Evolutionary conservation across 2,888 invertebrate genomes (phyloP), one percentile per base, ranked within the genome.

Genomic region (Phaonia tiefii): DNA sequence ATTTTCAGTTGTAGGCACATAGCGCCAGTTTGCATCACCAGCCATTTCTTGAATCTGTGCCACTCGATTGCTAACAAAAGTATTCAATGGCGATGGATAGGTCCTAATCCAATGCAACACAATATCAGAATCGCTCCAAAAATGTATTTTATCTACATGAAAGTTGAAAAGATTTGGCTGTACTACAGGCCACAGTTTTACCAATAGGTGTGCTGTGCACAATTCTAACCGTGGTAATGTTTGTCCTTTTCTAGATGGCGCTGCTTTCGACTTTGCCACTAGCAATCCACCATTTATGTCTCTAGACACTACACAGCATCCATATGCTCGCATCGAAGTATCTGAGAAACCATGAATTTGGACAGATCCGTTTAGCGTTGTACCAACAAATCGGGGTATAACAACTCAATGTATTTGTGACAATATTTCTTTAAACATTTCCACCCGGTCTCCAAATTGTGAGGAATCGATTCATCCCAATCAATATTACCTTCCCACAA

Each of bases 91-190:
- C 2, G 31, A 70, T 1, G 76, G 70, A 39, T 76, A 70, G 2
- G 17, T 79, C 51, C 73, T 60, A 0, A 75, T 31, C 31, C 31
- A 31, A 37, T 82, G 66, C 10, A 73, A 15, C 2, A 70, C 44
- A 22, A 82, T 73, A 31, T 76, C 73, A 2, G 69, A 82, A 25
- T 82, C 72, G 46, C 74, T 49, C 77, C 77, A 79, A 46, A 79
- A 82, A 2, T 8, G 26, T n/a, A 39, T 25, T 4, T 56, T 26
- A 65, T 81, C 75, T 10, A 72, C 56, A 26, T 81, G 79, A n/a
- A 73, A 70, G 20, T 73, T 73, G 15, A 78, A 75, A n/a, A 83
- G 72, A 26, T 74, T 75, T 15, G 7, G 17, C 3, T 17, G 10
- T 72, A 83, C 39, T 78, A 79, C 10, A 7, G 66, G 5, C 26